Evolutionary conservation across 2,113 vertebrate genomes (phyloP).

Genomic region (Mesocricetus auratus): DNA sequence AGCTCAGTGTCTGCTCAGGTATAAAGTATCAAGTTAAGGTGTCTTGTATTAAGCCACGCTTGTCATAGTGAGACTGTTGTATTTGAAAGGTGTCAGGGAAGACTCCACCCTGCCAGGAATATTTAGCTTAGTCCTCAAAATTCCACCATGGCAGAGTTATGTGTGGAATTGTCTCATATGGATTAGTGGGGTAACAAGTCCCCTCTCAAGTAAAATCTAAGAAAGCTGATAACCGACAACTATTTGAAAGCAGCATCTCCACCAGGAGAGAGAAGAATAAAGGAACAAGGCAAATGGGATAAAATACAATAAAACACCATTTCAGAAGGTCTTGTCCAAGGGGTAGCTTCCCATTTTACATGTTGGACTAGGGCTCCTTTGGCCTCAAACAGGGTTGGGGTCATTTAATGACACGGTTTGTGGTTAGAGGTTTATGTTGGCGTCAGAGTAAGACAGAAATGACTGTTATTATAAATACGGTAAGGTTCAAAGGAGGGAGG

Average conservation of each 20-base stretch:
- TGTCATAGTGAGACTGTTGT: background rate
- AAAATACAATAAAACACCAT: background rate
- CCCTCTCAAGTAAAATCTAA: background rate
- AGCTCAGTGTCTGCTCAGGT: background rate
- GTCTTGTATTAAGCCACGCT: background rate
- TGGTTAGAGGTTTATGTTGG: background rate
- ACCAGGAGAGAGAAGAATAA: background rate
- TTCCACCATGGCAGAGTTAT: background rate
- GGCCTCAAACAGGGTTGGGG: background rate
- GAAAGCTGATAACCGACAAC: background rate
- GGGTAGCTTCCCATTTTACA: background rate
- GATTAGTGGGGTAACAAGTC: background rate
- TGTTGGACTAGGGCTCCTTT: background rate
- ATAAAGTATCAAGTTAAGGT: background rate
- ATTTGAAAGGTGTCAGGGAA: background rate
- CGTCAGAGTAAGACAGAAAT: background rate
- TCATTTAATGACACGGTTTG: background rate
- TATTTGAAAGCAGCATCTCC: background rate
- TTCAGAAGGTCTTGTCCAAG: background rate
- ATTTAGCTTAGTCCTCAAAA: background rate
- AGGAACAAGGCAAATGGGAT: background rate
- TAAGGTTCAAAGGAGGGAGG: background rate
- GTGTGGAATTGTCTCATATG: background rate
- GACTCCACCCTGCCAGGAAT: background rate
- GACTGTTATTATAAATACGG: background rate